These are phyloP conservation scores for Mystacornis crossleyi DNA, from an alignment of 2,113 vertebrate genomes.

Conservation along the genomic window DNA sequence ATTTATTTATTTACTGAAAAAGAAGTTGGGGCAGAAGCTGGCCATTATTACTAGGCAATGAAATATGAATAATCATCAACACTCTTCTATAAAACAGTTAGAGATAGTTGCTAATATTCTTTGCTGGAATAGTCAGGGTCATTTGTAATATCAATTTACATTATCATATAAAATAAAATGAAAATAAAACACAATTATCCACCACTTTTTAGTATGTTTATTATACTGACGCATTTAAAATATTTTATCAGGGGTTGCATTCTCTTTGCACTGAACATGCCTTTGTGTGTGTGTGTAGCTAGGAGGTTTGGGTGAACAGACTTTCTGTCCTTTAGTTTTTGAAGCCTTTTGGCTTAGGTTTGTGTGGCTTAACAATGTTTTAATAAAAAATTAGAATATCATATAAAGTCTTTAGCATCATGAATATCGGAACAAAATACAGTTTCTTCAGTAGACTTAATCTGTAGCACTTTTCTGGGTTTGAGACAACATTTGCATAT, in stretches of 20 bases:
- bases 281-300: neutral
- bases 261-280: neutral
- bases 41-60: neutral
- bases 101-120: neutral
- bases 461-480: neutral
- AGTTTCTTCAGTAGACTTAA: neutral
- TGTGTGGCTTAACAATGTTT: neutral
- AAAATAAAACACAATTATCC: neutral
- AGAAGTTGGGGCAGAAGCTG: neutral
- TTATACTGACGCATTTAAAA: neutral
- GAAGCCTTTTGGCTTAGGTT: neutral
- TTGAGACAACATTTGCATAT: neutral
- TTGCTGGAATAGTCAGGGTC: neutral
- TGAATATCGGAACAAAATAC: neutral
- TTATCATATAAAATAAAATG: neutral
- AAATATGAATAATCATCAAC: neutral
- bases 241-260: neutral
- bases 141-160: neutral
- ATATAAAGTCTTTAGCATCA: neutral
- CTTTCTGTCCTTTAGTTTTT: neutral
- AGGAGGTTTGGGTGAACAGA: neutral
- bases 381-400: neutral
- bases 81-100: neutral
- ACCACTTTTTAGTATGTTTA: neutral
- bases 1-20: neutral